Evolutionary conservation across 92 coral and sea anemone species (phyloP).

Genomic region (Muricea muricata): DNA sequence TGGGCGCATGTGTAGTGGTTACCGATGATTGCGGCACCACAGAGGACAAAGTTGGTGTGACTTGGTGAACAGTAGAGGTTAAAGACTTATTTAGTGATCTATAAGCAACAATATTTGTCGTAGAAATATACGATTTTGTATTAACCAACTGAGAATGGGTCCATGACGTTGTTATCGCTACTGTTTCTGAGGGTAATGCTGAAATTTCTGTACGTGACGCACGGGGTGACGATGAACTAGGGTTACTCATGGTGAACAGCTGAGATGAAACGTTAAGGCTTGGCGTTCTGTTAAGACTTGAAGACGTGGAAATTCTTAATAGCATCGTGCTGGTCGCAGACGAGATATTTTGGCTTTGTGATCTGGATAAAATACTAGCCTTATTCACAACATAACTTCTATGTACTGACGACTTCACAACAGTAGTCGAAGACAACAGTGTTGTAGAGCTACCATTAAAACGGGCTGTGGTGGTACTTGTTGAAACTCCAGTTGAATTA

Average conservation of each 20-base stretch:
- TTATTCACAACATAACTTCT: not conserved
- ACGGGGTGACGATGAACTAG: not conserved
- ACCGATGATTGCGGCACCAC: conserved; percentile 4
- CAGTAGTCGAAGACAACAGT: not conserved
- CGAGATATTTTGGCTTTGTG: too few relatives aligned
- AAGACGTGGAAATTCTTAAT: too few relatives aligned
- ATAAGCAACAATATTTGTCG: not conserved
- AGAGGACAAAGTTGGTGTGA: not conserved
- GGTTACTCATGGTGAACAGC: not conserved
- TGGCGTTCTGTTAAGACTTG: too few relatives aligned
- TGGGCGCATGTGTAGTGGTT: conserved; percentile 19
- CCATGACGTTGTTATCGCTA: not conserved
- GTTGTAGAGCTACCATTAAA: not conserved
- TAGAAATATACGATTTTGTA: not conserved
- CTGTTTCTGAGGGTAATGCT: not conserved
- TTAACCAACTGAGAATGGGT: too few relatives aligned
- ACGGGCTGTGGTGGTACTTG: not conserved
- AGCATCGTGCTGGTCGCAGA: not conserved
- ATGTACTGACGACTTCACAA: not conserved
- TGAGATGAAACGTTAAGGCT: not conserved
- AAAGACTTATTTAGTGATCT: not conserved
- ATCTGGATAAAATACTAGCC: not conserved
- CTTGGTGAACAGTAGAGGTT: not conserved
- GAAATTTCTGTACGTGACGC: not conserved
- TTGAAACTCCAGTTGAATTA: not conserved